Conservation (phyloP, 2,888 invertebrate species). For the Rhopalosiphum nymphaeae region DNA sequence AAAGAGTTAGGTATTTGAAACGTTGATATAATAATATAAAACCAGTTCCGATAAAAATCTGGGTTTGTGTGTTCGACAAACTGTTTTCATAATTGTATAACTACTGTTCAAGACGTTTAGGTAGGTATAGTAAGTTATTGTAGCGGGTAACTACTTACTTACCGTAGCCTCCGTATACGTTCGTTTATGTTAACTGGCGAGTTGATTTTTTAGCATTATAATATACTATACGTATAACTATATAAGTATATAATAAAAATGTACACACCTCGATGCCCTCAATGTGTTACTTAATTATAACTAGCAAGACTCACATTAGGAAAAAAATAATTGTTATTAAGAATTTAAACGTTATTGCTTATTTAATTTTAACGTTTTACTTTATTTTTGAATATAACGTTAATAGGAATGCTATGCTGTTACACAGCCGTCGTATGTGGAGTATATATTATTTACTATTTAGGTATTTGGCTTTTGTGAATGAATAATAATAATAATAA, state of each 20-base stretch:
- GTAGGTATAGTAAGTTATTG: not conserved
- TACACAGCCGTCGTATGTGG: not conserved
- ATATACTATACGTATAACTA: not conserved
- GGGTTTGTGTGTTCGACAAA: not conserved
- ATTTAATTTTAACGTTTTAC: not conserved
- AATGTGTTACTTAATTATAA: not conserved
- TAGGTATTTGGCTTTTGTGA: not conserved
- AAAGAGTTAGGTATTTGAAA: not conserved
- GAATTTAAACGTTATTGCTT: not conserved
- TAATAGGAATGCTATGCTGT: not conserved
- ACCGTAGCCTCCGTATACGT: not conserved
- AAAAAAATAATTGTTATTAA: not conserved
- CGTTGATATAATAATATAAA: not conserved
- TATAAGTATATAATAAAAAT: not conserved
- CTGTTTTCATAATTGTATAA: not conserved
- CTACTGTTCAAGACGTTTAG: not conserved
- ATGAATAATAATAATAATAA: not conserved
- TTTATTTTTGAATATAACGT: not conserved
- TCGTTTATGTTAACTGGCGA: not conserved
- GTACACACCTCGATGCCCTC: not conserved
- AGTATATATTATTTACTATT: not conserved
- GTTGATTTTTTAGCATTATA: not conserved
- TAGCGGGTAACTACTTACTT: not conserved
- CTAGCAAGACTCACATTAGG: not conserved
- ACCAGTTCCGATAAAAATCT: constrained; percentile 1